Base-by-base conservation (phyloP, 1,140 invertebrate genomes). In the Lepidotrigona ventralis region DNA sequence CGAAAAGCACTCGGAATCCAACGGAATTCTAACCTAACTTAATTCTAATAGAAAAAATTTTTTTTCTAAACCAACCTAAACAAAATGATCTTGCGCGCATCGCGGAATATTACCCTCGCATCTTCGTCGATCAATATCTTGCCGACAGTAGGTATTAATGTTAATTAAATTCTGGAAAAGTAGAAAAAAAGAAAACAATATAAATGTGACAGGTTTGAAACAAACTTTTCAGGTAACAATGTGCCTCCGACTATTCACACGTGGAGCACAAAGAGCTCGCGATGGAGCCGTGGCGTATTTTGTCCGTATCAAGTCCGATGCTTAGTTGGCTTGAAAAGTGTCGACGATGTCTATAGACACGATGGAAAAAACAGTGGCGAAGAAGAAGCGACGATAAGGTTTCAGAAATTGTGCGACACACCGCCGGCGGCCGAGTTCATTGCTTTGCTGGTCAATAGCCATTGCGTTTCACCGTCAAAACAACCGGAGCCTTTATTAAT, bases 391-490 rank as follows among this genome's bases (percentile, higher is more conserved):
- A 11, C 17, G 68, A 79, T 79, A 79, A 79, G 77, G 75, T 78
- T 78, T 83, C 75, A 83, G 81, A 83, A 83, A 82, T 78, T 69
- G 56, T 63, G 76, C 81, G 69, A 80, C 78, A 81, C 70, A 73
- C 76, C 68, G 81, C 54, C 81, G 68, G 58, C 33, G 29, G 21
- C 39, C 51, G 81, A 79, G 79, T 84, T 84, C 83, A 84, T 84
- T 84, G 83, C 70, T 84, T 78, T 70, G 84, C 79, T 90, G 87
- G 85, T 90, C 87, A 90, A 91, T 88, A 90, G 85, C 89, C 86
- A 87, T 82, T 74, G 84, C 86, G 86, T 83, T 83, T 75, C 88
- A 86, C 88, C 83, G 84, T 87, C 86, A 86, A 88, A 90, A 89
- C 89, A 86, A 87, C 70, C 77, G 75, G 66, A 79, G 87, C 78